Percentiles rank a stretch among this genome's conserved stretches.
These are phyloP conservation scores for Junonia oenone DNA, from an alignment of 2,888 invertebrate species.

Conservation along the genomic window DNA sequence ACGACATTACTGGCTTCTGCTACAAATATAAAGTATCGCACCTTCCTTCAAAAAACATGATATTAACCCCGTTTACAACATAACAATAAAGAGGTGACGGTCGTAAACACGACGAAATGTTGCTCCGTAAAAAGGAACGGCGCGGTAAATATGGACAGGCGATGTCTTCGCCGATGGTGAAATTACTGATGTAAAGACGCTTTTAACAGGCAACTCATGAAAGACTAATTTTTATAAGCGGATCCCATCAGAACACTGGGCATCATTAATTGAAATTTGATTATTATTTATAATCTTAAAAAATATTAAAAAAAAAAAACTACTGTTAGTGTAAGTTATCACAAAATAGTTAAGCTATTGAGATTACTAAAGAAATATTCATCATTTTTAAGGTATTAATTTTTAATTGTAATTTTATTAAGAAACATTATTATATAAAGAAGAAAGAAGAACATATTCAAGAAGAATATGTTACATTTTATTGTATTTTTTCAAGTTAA, in stretches of 20 bases:
- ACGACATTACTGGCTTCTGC: background rate
- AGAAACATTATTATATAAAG: too few relatives aligned
- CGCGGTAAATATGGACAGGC: slow-evolving; percentile 69
- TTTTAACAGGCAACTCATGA: slow-evolving; percentile 42
- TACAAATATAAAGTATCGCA: slow-evolving; percentile 14
- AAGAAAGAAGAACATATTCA: too few relatives aligned
- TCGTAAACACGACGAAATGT: slow-evolving; percentile 64
- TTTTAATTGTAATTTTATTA: too few relatives aligned
- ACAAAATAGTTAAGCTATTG: too few relatives aligned
- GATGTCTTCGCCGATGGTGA: slow-evolving; percentile 48
- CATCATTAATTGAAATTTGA: background rate
- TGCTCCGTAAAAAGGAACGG: slow-evolving; percentile 70
- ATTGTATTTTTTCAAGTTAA: slow-evolving; percentile 24
- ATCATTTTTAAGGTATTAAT: too few relatives aligned
- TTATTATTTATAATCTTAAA: background rate
- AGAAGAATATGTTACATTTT: background rate
- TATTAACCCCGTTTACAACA: slow-evolving; percentile 64
- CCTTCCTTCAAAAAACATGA: slow-evolving; percentile 43
- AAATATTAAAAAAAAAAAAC: background rate
- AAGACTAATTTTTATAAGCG: slow-evolving; percentile 50
- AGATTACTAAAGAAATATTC: too few relatives aligned
- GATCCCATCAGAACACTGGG: background rate
- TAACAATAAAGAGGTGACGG: slow-evolving; percentile 65
- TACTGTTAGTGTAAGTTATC: too few relatives aligned
- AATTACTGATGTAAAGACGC: slow-evolving; percentile 43